Evolutionary conservation across 2,797 vertebrate genomes (phyloP).

Genomic region (Neostethus bicornis): DNA sequence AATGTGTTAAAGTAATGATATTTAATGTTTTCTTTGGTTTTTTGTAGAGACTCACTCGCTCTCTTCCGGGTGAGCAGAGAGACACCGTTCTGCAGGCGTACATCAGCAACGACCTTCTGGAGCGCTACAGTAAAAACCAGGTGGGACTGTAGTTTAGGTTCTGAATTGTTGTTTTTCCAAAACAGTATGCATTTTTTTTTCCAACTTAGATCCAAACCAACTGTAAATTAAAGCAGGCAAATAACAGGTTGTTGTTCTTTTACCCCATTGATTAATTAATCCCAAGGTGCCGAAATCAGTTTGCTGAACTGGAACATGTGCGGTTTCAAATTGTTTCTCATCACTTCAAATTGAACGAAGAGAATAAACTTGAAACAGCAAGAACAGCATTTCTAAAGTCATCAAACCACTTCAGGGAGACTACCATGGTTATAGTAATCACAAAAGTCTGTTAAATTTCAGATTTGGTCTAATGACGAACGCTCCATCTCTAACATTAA

Average conservation of each 20-base stretch:
- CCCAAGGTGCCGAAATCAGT: neutral
- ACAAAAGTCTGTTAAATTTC: too few relatives aligned
- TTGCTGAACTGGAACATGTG: neutral
- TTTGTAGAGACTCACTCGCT: constrained; percentile 90
- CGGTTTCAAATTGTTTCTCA: neutral
- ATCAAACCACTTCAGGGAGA: too few relatives aligned
- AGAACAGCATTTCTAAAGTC: too few relatives aligned
- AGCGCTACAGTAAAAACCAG: constrained; percentile 82
- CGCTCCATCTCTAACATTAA: too few relatives aligned
- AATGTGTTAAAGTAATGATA: neutral
- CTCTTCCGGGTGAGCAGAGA: constrained; percentile 93
- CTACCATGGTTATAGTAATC: neutral
- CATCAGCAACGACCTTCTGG: constrained; percentile 91
- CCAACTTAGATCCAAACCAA: neutral
- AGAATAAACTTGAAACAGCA: neutral
- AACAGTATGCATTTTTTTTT: neutral
- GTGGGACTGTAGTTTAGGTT: constrained; percentile 58
- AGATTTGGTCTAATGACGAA: too few relatives aligned
- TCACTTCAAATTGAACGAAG: neutral
- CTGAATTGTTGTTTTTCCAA: neutral
- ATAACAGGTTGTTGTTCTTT: neutral
- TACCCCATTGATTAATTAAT: neutral
- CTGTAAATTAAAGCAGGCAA: neutral
- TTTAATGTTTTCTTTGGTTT: constrained; percentile 13
- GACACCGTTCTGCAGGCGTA: constrained; percentile 94